Percentiles rank a stretch among this genome's conserved stretches.
Conservation (phyloP, 2,113 vertebrate species). For the Archocentrus centrarchus region DNA sequence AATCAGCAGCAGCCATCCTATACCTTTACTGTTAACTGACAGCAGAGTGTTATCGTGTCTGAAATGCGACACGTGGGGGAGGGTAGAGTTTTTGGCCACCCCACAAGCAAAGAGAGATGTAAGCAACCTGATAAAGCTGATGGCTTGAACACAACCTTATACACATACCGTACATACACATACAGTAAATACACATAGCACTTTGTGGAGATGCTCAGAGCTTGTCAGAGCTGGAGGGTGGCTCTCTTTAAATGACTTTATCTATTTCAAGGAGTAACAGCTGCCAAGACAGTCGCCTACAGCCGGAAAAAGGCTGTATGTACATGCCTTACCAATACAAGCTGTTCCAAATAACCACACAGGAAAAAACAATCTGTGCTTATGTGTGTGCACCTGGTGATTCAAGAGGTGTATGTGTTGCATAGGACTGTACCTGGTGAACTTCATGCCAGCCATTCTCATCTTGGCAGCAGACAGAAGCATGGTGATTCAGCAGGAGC, state of each 20-base stretch:
- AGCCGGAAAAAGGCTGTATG: not conserved
- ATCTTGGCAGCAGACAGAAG: conserved; percentile 88
- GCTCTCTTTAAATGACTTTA: conserved; percentile 48
- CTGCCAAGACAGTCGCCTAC: conserved; percentile 46
- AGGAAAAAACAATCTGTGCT: not conserved
- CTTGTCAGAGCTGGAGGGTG: conserved; percentile 38
- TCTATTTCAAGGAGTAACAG: conserved; percentile 46
- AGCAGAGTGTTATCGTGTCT: conserved; percentile 44
- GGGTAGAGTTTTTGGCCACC: conserved; percentile 22
- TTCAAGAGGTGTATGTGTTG: not conserved
- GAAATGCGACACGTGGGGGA: conserved; percentile 19
- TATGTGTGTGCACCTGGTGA: not conserved
- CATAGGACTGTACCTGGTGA: conserved; percentile 87
- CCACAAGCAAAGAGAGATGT: conserved; percentile 19
- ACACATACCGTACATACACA: not conserved
- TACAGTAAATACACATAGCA: not conserved
- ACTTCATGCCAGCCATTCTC: conserved; percentile 98
- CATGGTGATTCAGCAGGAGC: conserved; percentile 88
- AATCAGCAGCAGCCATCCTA: not conserved
- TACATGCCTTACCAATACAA: conserved; percentile 29
- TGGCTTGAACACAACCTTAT: conserved; percentile 11
- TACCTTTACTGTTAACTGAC: not conserved
- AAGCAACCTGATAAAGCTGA: conserved; percentile 50
- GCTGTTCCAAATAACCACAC: conserved; percentile 15
- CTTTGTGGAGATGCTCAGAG: not conserved